These are phyloP conservation scores for Leucozona laternaria DNA, from an alignment of 2,888 invertebrate genomes.

Conservation along the genomic window DNA sequence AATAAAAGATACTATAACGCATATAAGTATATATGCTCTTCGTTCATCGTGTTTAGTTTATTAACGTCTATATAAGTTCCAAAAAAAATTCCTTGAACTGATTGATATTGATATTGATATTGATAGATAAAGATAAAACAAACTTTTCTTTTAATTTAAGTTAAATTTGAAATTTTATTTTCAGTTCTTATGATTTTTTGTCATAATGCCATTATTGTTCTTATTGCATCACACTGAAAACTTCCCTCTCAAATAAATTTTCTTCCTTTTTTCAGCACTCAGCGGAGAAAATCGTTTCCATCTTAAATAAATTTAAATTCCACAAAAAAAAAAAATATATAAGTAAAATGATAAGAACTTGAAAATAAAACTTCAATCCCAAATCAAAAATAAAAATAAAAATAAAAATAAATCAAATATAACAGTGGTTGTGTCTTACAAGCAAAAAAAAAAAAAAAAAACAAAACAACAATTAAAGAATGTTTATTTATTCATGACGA, in stretches of 20 bases:
- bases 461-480: constrained; percentile 52
- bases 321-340: constrained; percentile 8
- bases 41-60: too few relatives aligned
- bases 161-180: not conserved
- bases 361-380: constrained; percentile 33
- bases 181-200: not conserved
- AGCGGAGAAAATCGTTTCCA: constrained; percentile 44
- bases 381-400: constrained; percentile 52
- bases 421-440: constrained; percentile 77
- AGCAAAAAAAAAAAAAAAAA: constrained; percentile 55
- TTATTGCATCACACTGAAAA: not conserved
- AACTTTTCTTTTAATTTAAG: too few relatives aligned
- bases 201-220: not conserved
- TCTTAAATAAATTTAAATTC: constrained; percentile 46
- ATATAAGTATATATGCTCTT: too few relatives aligned
- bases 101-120: too few relatives aligned
- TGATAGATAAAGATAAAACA: too few relatives aligned
- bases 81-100: too few relatives aligned
- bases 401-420: constrained; percentile 66
- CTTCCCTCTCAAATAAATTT: not conserved
- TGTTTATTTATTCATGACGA: constrained; percentile 68
- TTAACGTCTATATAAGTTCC: too few relatives aligned
- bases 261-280: constrained; percentile 63
- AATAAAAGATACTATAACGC: too few relatives aligned
- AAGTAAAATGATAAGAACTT: constrained; percentile 42